phyloP scores from a whole-genome alignment of 2,888 invertebrate species.

The Pyrrhosoma nymphula region DNA sequence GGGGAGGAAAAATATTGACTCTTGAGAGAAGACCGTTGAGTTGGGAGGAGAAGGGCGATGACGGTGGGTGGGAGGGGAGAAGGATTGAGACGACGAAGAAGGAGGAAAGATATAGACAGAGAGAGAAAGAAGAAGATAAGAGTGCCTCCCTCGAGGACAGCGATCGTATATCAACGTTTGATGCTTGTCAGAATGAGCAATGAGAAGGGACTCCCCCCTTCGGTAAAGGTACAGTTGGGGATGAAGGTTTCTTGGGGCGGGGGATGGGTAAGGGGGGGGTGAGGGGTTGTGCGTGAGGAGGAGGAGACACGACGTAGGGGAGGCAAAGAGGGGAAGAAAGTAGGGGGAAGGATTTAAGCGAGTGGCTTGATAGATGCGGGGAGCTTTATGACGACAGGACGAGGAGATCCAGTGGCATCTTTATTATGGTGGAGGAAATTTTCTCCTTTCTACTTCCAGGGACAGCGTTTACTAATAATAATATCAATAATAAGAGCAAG shows the following conservation, averaged over 20 bases:
- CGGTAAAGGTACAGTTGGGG: too few species aligned
- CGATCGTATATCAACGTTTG: slow-evolving; percentile 2
- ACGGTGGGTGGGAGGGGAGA: too few species aligned
- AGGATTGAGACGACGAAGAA: too few species aligned
- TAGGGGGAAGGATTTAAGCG: not conserved
- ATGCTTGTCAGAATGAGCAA: slow-evolving; percentile 18
- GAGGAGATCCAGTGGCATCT: not conserved
- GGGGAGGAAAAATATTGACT: too few species aligned
- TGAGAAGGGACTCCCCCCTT: not conserved
- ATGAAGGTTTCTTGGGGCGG: too few species aligned
- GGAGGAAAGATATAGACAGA: too few species aligned
- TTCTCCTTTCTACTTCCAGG: not conserved
- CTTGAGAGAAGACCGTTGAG: too few species aligned
- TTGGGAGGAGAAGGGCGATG: too few species aligned
- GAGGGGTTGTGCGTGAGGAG: not conserved
- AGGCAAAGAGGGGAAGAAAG: not conserved
- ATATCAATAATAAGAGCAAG: not conserved
- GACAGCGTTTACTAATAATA: not conserved
- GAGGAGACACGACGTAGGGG: too few species aligned
- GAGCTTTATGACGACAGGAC: slow-evolving; percentile 1
- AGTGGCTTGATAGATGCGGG: not conserved
- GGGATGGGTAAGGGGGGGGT: not conserved
- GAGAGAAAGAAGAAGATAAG: not conserved
- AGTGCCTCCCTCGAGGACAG: not conserved
- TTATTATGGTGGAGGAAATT: not conserved